These are phyloP conservation scores for Lutjanus campechanus DNA, from an alignment of 2,797 vertebrate species.

Conservation along the genomic window DNA sequence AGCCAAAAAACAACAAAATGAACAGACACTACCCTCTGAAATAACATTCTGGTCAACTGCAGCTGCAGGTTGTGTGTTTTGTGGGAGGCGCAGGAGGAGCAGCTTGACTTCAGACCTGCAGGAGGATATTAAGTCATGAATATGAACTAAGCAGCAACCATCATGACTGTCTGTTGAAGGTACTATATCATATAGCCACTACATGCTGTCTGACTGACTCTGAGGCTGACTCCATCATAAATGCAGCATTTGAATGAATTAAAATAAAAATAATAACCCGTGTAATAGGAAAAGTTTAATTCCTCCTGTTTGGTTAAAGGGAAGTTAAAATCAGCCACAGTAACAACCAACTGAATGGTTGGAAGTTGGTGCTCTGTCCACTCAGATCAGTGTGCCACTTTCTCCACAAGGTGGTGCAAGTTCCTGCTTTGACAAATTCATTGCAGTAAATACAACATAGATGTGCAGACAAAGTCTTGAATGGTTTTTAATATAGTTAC, in stretches of 20 bases:
- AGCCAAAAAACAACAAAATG: slow-evolving; percentile 1
- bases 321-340: neutral
- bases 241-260: neutral
- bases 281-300: neutral
- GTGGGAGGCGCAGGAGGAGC: slow-evolving; percentile 17
- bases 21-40: slow-evolving; percentile 23
- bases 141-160: neutral
- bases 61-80: slow-evolving; percentile 33
- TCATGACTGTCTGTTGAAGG: neutral
- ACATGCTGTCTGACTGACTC: neutral
- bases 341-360: neutral
- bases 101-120: slow-evolving; percentile 2
- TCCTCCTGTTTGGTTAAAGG: neutral
- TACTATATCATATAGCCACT: neutral
- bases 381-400: neutral
- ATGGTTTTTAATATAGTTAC: neutral
- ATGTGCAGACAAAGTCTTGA: neutral
- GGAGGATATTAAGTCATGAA: slow-evolving; percentile 4
- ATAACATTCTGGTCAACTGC: slow-evolving; percentile 4
- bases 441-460: neutral
- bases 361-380: neutral
- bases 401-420: slow-evolving; percentile 57
- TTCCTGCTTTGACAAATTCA: slow-evolving; percentile 1
- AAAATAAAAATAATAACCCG: neutral
- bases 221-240: neutral